These are phyloP conservation scores for Lepidostoma basale DNA, from an alignment of 1,140 invertebrate species.

Conservation along the genomic window DNA sequence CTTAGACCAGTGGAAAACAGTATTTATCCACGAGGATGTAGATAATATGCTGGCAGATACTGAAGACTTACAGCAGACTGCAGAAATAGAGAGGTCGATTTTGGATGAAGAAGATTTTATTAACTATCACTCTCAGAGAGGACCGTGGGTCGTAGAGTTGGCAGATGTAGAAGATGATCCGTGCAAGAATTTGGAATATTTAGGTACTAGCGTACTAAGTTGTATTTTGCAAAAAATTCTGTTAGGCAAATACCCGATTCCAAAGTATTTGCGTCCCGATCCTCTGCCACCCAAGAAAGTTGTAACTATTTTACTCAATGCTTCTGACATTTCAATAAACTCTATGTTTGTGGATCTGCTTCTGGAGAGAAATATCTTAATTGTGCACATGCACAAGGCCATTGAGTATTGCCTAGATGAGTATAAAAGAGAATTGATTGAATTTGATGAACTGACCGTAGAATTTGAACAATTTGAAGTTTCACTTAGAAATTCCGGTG, in stretches of 20 bases:
- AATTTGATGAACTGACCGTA: slow-evolving; percentile 51
- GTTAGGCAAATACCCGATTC: slow-evolving; percentile 61
- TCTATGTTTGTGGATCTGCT: slow-evolving; percentile 28
- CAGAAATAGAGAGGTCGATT: slow-evolving; percentile 46
- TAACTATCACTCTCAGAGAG: slow-evolving; percentile 55
- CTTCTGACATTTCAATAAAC: slow-evolving; percentile 58
- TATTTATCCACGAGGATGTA: slow-evolving; percentile 55
- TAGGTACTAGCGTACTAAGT: slow-evolving; percentile 59
- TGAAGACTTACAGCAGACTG: slow-evolving; percentile 48
- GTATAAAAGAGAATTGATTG: slow-evolving; percentile 61
- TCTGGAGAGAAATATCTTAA: slow-evolving; percentile 52
- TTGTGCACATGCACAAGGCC: slow-evolving; percentile 61
- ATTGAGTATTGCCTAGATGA: slow-evolving; percentile 63
- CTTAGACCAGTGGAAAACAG: slow-evolving; percentile 60
- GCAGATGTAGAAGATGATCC: slow-evolving; percentile 55
- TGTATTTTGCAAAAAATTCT: slow-evolving; percentile 64
- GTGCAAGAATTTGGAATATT: slow-evolving; percentile 54
- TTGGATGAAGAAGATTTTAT: slow-evolving; percentile 55
- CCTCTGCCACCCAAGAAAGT: slow-evolving; percentile 53
- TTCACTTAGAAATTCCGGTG: background rate
- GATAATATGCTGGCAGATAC: slow-evolving; percentile 52
- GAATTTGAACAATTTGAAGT: slow-evolving; percentile 19
- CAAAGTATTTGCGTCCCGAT: slow-evolving; percentile 49
- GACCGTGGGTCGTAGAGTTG: slow-evolving; percentile 54
- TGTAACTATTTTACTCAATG: slow-evolving; percentile 59